Conservation (phyloP, 2,888 invertebrate genomes). For the Lissocephala sabroskyi region DNA sequence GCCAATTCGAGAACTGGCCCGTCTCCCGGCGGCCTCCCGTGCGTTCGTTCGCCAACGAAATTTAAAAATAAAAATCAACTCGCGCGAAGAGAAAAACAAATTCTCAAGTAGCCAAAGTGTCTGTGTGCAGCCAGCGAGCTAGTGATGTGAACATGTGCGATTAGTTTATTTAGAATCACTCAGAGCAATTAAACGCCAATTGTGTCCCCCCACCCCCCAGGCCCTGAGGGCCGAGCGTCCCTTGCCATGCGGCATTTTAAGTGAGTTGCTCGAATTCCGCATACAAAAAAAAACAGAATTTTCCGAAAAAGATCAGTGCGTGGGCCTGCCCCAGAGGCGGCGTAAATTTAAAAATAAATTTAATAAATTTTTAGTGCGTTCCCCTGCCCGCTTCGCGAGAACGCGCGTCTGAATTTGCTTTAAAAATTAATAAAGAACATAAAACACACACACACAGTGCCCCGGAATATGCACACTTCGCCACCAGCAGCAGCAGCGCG, state of each 20-base stretch:
- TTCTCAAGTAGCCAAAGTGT: no score
- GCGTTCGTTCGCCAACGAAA: neutral
- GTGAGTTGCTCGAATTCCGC: neutral
- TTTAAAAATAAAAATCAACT: neutral
- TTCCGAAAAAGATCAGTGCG: neutral
- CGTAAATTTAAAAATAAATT: slow-evolving; percentile 54
- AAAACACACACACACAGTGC: neutral
- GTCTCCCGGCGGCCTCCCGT: no score
- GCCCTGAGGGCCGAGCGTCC: no score
- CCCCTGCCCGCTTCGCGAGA: no score
- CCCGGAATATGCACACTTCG: neutral
- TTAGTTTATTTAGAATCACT: no score
- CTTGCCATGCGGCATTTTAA: no score
- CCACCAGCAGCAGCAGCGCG: slow-evolving; percentile 7
- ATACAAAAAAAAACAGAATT: slow-evolving; percentile 8
- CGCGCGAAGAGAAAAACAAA: neutral
- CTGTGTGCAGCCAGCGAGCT: no score
- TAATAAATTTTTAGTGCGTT: slow-evolving; percentile 34
- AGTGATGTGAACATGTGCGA: no score
- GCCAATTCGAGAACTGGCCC: neutral
- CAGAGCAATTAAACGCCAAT: slow-evolving; percentile 1
- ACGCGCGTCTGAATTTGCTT: neutral
- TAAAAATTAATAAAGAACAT: slow-evolving; percentile 7
- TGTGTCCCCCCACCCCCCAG: no score
- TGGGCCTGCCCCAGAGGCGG: slow-evolving; percentile 5